phyloP scores from a whole-genome alignment of 2,888 invertebrate species.

The Schrankia costaestrigalis region DNA sequence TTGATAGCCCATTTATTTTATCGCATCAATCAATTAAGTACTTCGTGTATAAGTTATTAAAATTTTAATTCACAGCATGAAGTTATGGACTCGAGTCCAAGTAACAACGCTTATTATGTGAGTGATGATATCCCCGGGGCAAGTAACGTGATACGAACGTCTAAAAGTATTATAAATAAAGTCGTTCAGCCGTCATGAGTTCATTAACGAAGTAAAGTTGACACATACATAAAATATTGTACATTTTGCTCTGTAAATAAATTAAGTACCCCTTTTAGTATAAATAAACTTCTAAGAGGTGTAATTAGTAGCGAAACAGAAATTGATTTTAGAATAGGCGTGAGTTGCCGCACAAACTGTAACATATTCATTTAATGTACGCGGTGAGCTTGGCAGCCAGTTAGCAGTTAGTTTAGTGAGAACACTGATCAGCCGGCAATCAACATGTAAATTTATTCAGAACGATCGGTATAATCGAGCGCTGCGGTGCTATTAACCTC shows the following conservation, averaged over 20 bases:
- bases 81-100: conserved; percentile 43
- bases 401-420: conserved; percentile 62
- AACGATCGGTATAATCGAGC: conserved; percentile 70
- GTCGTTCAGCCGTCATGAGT: conserved; percentile 66
- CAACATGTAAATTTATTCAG: conserved; percentile 76
- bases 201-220: too few species aligned
- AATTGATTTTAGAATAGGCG: conserved; percentile 43
- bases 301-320: conserved; percentile 30
- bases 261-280: too few species aligned
- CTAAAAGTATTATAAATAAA: conserved; percentile 63
- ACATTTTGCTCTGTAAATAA: too few species aligned
- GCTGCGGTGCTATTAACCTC: conserved; percentile 70
- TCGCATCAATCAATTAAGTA: conserved; percentile 67
- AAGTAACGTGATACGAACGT: conserved; percentile 61
- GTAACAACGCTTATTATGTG: conserved; percentile 63
- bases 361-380: conserved; percentile 54
- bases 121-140: conserved; percentile 61
- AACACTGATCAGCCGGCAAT: conserved; percentile 67
- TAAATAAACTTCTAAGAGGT: conserved; percentile 11
- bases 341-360: conserved; percentile 31
- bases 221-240: too few species aligned
- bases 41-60: conserved; percentile 56
- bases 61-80: conserved; percentile 56
- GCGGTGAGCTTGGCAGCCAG: conserved; percentile 49
- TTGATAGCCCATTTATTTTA: conserved; percentile 59